These are phyloP conservation scores for Nicator chloris DNA, from an alignment of 2,113 vertebrate genomes.

Conservation along the genomic window DNA sequence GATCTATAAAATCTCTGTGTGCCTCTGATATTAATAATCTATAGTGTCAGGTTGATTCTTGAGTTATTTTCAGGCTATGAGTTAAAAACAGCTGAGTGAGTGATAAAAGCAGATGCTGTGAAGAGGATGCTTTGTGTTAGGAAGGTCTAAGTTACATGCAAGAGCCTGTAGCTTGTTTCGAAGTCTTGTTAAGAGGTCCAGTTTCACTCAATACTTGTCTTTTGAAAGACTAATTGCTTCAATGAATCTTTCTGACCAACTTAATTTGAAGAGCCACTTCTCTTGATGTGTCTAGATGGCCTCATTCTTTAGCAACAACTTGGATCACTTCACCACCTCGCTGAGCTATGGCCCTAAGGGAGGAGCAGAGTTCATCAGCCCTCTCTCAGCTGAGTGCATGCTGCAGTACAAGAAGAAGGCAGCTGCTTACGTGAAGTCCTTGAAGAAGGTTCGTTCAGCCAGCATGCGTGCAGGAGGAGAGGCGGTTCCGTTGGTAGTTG, in stretches of 20 bases:
- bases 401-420: slow-evolving; percentile 91
- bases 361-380: slow-evolving; percentile 78
- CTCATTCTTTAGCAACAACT: slow-evolving; percentile 94
- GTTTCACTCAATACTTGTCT: neutral
- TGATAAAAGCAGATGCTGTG: neutral
- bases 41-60: neutral
- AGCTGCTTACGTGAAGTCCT: slow-evolving; percentile 79
- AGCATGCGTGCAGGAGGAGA: neutral
- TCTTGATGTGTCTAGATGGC: slow-evolving; percentile 79
- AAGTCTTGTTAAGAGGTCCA: neutral
- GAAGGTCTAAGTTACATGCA: neutral
- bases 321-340: slow-evolving; percentile 85
- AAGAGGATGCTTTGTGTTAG: neutral
- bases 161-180: neutral
- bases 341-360: slow-evolving; percentile 85
- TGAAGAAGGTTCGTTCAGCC: slow-evolving; percentile 83
- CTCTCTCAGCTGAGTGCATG: slow-evolving; percentile 88
- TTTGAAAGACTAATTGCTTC: neutral
- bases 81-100: neutral
- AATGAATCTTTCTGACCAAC: neutral
- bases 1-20: neutral
- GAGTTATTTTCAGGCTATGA: neutral
- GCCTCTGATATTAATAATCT: neutral
- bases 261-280: neutral
- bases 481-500: neutral